These are phyloP conservation scores for Lottia gigantea DNA, from an alignment of 2,888 invertebrate genomes.

Conservation along the genomic window DNA sequence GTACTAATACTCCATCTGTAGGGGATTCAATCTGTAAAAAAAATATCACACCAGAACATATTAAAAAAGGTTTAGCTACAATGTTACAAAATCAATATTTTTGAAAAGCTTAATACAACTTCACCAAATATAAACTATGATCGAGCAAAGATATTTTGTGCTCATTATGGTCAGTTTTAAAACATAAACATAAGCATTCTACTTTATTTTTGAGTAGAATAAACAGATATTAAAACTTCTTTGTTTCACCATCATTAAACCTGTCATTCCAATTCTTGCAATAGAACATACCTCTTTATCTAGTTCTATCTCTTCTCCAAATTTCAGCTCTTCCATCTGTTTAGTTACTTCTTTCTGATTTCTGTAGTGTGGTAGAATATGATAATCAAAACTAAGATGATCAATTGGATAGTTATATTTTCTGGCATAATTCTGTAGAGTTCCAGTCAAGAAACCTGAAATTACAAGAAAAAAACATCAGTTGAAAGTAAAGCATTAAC, in stretches of 20 bases:
- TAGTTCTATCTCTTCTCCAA: slow-evolving; percentile 65
- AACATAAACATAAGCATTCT: neutral
- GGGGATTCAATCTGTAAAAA: slow-evolving; percentile 48
- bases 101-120: neutral
- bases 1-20: slow-evolving; percentile 67
- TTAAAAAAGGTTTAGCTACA: too few relatives aligned
- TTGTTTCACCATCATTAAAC: too few relatives aligned
- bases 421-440: slow-evolving; percentile 68
- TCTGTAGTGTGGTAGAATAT: slow-evolving; percentile 75
- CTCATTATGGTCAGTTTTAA: neutral
- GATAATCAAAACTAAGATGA: slow-evolving; percentile 68
- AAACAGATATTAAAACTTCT: too few relatives aligned
- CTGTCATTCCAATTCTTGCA: neutral
- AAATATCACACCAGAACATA: neutral
- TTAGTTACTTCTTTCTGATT: slow-evolving; percentile 63
- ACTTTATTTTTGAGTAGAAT: too few relatives aligned
- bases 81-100: neutral
- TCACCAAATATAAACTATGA: too few relatives aligned
- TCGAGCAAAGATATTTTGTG: neutral
- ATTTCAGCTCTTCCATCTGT: slow-evolving; percentile 57
- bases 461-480: slow-evolving; percentile 7
- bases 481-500: neutral
- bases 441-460: slow-evolving; percentile 68
- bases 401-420: slow-evolving; percentile 69
- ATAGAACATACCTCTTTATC: slow-evolving; percentile 53